These are phyloP conservation scores for Himalopsyche kuldschensis DNA, from an alignment of 2,888 invertebrate genomes.

Conservation along the genomic window DNA sequence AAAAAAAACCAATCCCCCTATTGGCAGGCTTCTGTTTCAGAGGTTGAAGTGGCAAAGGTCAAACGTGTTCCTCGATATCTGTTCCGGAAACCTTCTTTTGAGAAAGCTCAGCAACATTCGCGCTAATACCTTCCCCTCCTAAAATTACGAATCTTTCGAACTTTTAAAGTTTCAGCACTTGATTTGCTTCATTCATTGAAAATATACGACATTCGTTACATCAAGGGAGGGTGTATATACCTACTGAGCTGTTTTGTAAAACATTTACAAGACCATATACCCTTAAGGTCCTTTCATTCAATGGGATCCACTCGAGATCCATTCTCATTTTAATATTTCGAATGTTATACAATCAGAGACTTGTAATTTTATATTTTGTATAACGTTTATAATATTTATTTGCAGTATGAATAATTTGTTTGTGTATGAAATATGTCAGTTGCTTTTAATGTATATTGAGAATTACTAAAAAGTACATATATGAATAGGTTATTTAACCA, in stretches of 20 bases:
- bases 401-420: no score
- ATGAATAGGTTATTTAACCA: no score
- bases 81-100: not conserved
- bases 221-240: not conserved
- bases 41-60: not conserved
- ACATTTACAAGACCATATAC: not conserved
- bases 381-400: no score
- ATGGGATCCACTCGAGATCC: no score
- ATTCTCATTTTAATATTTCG: no score
- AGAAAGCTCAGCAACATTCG: not conserved
- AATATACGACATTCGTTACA: not conserved
- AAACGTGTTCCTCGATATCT: not conserved
- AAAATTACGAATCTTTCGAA: not conserved
- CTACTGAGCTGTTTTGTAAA: not conserved
- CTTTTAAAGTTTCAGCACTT: not conserved
- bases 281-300: no score
- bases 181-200: not conserved
- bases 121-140: not conserved
- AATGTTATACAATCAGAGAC: no score
- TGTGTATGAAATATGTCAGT: no score
- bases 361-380: no score
- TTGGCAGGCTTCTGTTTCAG: not conserved
- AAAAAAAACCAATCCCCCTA: not conserved
- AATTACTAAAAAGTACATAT: no score
- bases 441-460: no score